A percentile compares a stretch with the other conserved stretches of the same genome.
Conservation (phyloP, 2,797 vertebrate genomes). For the Clarias pachynema region DNA sequence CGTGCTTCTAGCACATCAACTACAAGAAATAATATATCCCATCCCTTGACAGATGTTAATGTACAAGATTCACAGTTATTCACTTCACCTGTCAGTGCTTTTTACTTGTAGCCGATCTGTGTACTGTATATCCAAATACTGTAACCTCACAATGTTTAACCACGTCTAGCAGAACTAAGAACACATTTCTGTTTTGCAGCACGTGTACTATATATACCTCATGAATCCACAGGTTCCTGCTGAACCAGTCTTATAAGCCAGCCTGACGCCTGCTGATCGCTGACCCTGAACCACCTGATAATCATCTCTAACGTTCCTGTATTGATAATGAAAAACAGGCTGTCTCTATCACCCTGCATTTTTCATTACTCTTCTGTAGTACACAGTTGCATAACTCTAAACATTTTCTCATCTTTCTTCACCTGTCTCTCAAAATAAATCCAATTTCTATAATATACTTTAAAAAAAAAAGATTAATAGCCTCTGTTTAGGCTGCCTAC, state of each 20-base stretch:
- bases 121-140: too few species aligned
- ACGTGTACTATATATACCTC: not conserved
- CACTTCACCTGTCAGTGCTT: too few species aligned
- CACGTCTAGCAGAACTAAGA: not conserved
- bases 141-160: not conserved
- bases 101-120: too few species aligned
- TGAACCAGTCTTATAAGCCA: not conserved
- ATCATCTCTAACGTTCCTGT: not conserved
- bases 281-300: not conserved
- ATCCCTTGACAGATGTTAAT: too few species aligned
- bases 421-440: not conserved
- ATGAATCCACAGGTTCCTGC: not conserved
- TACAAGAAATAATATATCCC: too few species aligned
- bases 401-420: not conserved
- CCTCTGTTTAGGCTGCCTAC: not conserved
- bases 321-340: not conserved
- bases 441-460: not conserved
- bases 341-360: too few species aligned
- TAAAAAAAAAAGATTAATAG: not conserved
- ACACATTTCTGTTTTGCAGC: too few species aligned
- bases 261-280: not conserved
- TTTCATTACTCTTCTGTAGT: not conserved
- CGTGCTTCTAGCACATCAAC: too few species aligned
- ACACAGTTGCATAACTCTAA: not conserved
- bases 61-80: too few species aligned